A percentile compares a stretch with the other conserved stretches of the same genome.
These are phyloP conservation scores for Orestias chungarensis DNA, from an alignment of 2,797 vertebrate species.

Conservation along the genomic window DNA sequence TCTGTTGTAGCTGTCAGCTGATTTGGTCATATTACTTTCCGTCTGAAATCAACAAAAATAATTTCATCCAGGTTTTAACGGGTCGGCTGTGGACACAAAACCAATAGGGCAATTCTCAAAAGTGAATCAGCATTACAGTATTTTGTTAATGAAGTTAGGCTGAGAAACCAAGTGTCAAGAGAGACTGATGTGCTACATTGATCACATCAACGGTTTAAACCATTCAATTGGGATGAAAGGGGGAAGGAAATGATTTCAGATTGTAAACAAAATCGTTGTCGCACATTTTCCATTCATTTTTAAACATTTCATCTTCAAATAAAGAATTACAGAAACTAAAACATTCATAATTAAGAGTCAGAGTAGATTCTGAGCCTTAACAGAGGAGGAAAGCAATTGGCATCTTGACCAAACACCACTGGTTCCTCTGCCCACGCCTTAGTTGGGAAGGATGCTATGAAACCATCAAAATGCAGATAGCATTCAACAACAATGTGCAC, in stretches of 20 bases:
- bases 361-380: conserved; percentile 4
- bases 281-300: background rate
- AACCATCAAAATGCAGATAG: background rate
- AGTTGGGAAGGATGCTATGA: background rate
- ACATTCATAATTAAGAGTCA: background rate
- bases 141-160: background rate
- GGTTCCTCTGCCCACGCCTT: background rate
- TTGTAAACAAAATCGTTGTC: background rate
- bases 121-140: conserved; percentile 12
- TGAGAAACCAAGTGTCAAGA: background rate
- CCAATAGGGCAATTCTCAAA: conserved; percentile 6
- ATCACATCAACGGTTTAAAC: background rate
- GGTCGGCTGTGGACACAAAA: background rate
- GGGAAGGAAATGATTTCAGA: background rate
- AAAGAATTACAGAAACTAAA: background rate
- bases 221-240: background rate
- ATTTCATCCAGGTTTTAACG: conserved; percentile 16
- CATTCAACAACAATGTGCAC: background rate
- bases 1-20: conserved; percentile 15
- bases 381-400: background rate
- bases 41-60: conserved; percentile 12
- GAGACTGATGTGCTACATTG: background rate
- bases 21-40: conserved; percentile 9
- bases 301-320: background rate
- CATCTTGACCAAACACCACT: background rate